Conservation (phyloP, 92 coral and sea anemone genomes). For the Epizoanthus illoricatus region DNA sequence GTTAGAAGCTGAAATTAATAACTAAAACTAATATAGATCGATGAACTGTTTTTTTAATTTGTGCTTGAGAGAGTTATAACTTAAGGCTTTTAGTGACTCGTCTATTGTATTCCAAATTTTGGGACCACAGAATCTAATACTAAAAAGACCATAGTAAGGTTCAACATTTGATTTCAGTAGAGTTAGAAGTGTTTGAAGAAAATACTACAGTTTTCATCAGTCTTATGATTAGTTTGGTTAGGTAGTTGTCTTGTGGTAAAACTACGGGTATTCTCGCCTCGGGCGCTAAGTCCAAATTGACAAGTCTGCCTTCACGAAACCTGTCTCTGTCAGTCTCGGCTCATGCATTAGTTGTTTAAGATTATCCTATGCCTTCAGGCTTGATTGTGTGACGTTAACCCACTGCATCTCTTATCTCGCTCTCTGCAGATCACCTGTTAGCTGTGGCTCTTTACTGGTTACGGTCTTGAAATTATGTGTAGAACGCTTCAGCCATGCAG, state of each 20-base stretch:
- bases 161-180: too few relatives aligned
- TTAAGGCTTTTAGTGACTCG: too few relatives aligned
- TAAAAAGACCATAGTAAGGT: too few relatives aligned
- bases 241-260: not conserved
- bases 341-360: conserved; percentile 28
- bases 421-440: conserved; percentile 7
- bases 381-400: conserved; percentile 37
- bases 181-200: too few relatives aligned
- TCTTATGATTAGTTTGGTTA: conserved; percentile 17
- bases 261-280: conserved; percentile 16
- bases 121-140: too few relatives aligned
- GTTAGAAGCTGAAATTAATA: too few relatives aligned
- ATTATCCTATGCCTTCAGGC: conserved; percentile 16
- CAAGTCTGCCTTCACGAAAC: conserved; percentile 35
- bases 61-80: too few relatives aligned
- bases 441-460: conserved; percentile 7
- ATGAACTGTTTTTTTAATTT: too few relatives aligned
- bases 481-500: conserved; percentile 9
- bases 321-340: conserved; percentile 26
- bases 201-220: too few relatives aligned
- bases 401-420: conserved; percentile 50
- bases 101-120: too few relatives aligned
- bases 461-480: not conserved
- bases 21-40: too few relatives aligned
- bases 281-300: conserved; percentile 4